phyloP scores from a whole-genome alignment of 2,888 invertebrate genomes.

The Ectemnius continuus region DNA sequence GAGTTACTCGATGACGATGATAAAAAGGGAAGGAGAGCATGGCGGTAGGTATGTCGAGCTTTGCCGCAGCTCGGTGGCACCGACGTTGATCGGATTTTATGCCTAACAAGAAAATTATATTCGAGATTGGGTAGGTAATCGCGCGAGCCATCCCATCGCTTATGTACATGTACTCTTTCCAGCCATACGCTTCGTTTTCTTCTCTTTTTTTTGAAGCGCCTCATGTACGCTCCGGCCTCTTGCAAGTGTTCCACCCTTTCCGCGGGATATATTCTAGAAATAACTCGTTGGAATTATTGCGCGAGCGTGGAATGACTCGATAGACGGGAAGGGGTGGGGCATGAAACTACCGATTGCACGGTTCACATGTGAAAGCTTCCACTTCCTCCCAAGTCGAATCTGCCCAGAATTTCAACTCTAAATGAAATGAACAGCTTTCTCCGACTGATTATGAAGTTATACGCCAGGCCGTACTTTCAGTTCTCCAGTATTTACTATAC shows the following conservation, averaged over 20 bases:
- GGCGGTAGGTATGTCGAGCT: conserved; percentile 31
- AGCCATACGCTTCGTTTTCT: conserved; percentile 30
- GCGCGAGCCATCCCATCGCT: conserved; percentile 60
- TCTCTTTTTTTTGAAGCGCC: conserved; percentile 43
- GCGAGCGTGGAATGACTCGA: conserved; percentile 42
- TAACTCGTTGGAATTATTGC: conserved; percentile 53
- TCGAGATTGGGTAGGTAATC: conserved; percentile 75
- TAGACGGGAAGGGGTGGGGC: conserved; percentile 39
- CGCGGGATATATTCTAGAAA: conserved; percentile 52
- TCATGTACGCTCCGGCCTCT: conserved; percentile 43
- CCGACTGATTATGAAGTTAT: too few species aligned
- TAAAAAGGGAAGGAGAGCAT: conserved; percentile 3
- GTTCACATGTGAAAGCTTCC: too few species aligned
- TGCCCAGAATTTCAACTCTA: too few species aligned
- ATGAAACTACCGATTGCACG: conserved; percentile 42
- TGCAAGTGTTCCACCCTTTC: conserved; percentile 41
- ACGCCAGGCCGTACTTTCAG: too few species aligned
- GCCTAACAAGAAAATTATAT: conserved; percentile 77
- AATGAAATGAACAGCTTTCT: too few species aligned
- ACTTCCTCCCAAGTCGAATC: too few species aligned
- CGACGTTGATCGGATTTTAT: conserved; percentile 74
- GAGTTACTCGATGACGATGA: neutral
- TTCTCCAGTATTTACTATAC: too few species aligned
- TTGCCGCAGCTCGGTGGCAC: conserved; percentile 53
- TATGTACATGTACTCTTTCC: conserved; percentile 36